Conservation (phyloP, 2,113 vertebrate genomes). For the Bucco capensis region DNA sequence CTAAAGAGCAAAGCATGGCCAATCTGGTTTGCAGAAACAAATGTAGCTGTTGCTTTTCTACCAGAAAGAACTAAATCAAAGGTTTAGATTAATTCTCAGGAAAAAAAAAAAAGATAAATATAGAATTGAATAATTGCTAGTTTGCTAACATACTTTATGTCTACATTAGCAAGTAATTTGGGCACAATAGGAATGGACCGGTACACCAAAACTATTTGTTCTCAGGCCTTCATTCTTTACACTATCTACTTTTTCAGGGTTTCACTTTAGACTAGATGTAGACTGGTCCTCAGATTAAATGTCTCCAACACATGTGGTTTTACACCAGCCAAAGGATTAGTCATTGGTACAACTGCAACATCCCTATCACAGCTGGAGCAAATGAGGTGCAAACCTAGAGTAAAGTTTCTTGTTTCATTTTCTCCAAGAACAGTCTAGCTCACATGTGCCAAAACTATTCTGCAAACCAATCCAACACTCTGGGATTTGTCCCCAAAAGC, state of each 20-base stretch:
- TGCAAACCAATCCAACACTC: not conserved
- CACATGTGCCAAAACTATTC: not conserved
- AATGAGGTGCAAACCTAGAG: not conserved
- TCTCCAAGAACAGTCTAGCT: not conserved
- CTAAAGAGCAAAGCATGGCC: conserved; percentile 27
- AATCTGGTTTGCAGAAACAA: not conserved
- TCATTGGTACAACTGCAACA: not conserved
- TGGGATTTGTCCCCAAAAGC: not conserved
- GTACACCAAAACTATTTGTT: not conserved
- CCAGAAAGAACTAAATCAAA: not conserved
- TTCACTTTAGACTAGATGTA: not conserved
- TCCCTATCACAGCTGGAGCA: not conserved
- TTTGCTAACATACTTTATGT: not conserved
- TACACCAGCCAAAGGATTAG: not conserved
- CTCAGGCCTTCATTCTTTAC: not conserved
- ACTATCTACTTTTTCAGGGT: not conserved
- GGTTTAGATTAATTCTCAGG: not conserved
- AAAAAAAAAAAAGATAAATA: conserved; percentile 8
- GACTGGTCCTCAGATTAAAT: not conserved
- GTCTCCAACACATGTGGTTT: not conserved
- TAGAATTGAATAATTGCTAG: not conserved
- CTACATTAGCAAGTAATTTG: not conserved
- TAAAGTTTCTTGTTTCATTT: not conserved
- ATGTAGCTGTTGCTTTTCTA: not conserved
- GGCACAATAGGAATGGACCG: not conserved